Base-by-base conservation (phyloP, 2,113 vertebrate genomes). In the Cyrtonyx montezumae region DNA sequence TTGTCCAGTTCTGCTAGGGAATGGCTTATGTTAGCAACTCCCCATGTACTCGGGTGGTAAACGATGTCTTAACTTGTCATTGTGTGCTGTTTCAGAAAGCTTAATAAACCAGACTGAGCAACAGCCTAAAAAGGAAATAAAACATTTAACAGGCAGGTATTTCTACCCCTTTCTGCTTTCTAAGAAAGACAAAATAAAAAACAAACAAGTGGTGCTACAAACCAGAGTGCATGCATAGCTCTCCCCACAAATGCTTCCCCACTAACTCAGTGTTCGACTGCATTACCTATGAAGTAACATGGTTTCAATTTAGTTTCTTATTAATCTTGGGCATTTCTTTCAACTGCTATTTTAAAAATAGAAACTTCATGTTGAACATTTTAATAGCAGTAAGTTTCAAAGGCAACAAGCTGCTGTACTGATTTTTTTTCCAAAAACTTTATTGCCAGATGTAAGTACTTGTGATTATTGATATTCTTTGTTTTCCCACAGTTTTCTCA, bases 231-330 rank as follows among this genome's bases (percentile, higher is more conserved):
- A 87, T 26, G 17, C 78, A 79, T 18, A 93, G 95, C 84, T 82
- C 73, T 79, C 34, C 76, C 58, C 76, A 91, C 93, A 85, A 96
- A 94, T 61, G 69, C 77, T 96, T 95, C 96, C 93, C 95, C 96
- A 93, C 95, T 96, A 96, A 95, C 55, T 90, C 20, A 1, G 42
- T 59, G 71, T 92, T 97, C 93, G 79, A 95, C 88, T 90, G 95
- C 77, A 55, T 93, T 97, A 97, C 97, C 96, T 97, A 96, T 55
- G 49, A 93, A 81, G 70, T 90, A 97, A 96, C 75, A 3, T 97
- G 98, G 96, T 98, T 98, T 97, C 96, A 97, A 97, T 98, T 98
- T 97, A 97, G 90, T 74, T 87, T 91, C 96, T 96, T 97, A 97
- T 96, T 98, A 97, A 98, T 97, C 92, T 87, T 19, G 22, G 37